Evolutionary conservation across 2,113 vertebrate species (phyloP), one percentile per base, ranked within the genome.

Genomic region (Tyrannus savana): DNA sequence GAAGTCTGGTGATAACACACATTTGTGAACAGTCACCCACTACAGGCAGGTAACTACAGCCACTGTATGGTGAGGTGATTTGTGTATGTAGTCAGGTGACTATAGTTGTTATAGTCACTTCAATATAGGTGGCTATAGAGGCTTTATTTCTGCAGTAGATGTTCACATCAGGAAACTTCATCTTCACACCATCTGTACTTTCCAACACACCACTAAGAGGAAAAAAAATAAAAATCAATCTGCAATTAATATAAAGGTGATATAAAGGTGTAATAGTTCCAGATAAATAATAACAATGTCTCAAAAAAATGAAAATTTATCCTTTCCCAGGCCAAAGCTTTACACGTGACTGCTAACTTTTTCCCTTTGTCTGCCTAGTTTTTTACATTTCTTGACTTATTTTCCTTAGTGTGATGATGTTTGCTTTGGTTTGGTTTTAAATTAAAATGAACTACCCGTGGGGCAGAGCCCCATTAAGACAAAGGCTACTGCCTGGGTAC

Each of bases 31-130:
- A 66, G 63, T 60, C 49, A 60, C 56, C 3, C 8, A 18, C 22
- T 18, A 1, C 37, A 39, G 47, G 10, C 42, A 72, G 68, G n/a
- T 8, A 21, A 12, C 4, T 25, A 30, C 9, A 63, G 49, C 12
- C 39, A 19, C 28, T 16, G 6, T 2, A 9, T 3, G 33, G 21
- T 4, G 49, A 30, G 76, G 42, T 6, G 22, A 10, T 10, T 12
- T 0, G 1, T 14, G n/a, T 9, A 9, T 3, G 0, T 2, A 27
- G 24, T 1, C 24, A 33, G 47, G 24, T 3, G 22, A 4, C 41
- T 47, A 10, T 1, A 66, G 41, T 1, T 0, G 0, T 19, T 6
- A 6, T 1, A 53, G 46, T 10, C 47, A 55, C 23, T 33, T 71
- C 14, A 42, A 46, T 17, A 41, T 3, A 47, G 9, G 21, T 44